These are phyloP conservation scores for Xenopus borealis DNA, from an alignment of 2,113 vertebrate species.

Conservation along the genomic window DNA sequence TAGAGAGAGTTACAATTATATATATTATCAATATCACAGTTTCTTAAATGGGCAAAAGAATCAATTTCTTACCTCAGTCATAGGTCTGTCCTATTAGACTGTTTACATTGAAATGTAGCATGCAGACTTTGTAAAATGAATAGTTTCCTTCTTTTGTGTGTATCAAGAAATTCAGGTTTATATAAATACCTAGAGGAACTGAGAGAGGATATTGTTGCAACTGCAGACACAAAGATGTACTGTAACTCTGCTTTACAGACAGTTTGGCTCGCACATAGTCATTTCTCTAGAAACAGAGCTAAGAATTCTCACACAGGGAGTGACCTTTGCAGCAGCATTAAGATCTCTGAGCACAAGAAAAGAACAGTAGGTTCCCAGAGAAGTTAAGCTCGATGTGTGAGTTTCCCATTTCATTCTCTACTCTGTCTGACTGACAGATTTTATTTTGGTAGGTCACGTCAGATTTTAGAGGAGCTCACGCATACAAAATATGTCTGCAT, in stretches of 20 bases:
- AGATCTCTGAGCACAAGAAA: constrained; percentile 41
- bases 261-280: constrained; percentile 20
- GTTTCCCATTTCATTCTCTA: constrained; percentile 24
- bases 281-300: constrained; percentile 33
- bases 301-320: constrained; percentile 39
- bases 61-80: too few relatives aligned
- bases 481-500: not conserved
- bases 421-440: constrained; percentile 32
- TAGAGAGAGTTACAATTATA: too few relatives aligned
- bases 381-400: constrained; percentile 44
- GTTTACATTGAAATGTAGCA: too few relatives aligned
- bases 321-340: constrained; percentile 44
- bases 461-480: constrained; percentile 7
- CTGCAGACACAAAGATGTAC: too few relatives aligned
- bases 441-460: constrained; percentile 31
- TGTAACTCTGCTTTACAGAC: constrained; percentile 15
- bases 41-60: too few relatives aligned
- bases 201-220: too few relatives aligned
- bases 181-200: too few relatives aligned
- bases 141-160: too few relatives aligned
- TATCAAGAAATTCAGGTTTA: too few relatives aligned
- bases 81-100: too few relatives aligned
- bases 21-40: too few relatives aligned
- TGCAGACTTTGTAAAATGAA: too few relatives aligned
- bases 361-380: constrained; percentile 37